Base-by-base conservation (phyloP, 2,113 vertebrate genomes). In the Desmodus rotundus region DNA sequence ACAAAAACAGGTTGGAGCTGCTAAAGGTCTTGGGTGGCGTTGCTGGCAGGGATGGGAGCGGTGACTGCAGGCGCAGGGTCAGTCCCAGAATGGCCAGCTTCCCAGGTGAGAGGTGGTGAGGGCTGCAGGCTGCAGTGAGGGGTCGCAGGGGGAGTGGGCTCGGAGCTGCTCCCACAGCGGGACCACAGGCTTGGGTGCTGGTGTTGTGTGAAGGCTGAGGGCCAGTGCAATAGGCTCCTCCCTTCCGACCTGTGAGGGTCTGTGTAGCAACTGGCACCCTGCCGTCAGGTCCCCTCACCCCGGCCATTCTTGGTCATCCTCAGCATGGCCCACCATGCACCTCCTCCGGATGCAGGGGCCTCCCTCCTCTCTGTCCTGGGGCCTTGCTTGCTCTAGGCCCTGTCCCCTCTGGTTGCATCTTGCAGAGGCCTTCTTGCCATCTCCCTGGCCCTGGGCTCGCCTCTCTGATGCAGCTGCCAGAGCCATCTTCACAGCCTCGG, bases 401-500 rank as follows among this genome's bases (percentile, higher is more conserved):
- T 2, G 9, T 38, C 36, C 10, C 43, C 24, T 68, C 65, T 14
- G 22, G 47, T 31, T 47, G 5, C 7, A 24, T 86, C 45, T 87
- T 24, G 9, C 16, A 2, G 36, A 38, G 45, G 22, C 43, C 54
- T 87, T 41, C 7, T 43, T 14, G 38, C 45, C 19, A 0, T 63
- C 33, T 41, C 16, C 67, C 47, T 89, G 36, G 15, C 45, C 61
- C 36, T 56, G 63, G 76, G 26, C 54, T 90, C 0, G 0, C 36
- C 63, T 43, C 47, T 17, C 17, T 0, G 28, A 28, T 36, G 28
- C 58, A 56, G 84, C 90, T 82, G 83, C 87, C 72, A 22, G 65
- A 52, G 65, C 89, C 33, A 4, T 78, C 78, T 47, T 54, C 22
- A 26, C 77, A 72, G 87, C 58, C 67, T 77, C 14, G 68, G 93